Evolutionary conservation across 1,140 invertebrate genomes (phyloP), one percentile per base, ranked within the genome.

Genomic region (Drosophila parabipectinata): DNA sequence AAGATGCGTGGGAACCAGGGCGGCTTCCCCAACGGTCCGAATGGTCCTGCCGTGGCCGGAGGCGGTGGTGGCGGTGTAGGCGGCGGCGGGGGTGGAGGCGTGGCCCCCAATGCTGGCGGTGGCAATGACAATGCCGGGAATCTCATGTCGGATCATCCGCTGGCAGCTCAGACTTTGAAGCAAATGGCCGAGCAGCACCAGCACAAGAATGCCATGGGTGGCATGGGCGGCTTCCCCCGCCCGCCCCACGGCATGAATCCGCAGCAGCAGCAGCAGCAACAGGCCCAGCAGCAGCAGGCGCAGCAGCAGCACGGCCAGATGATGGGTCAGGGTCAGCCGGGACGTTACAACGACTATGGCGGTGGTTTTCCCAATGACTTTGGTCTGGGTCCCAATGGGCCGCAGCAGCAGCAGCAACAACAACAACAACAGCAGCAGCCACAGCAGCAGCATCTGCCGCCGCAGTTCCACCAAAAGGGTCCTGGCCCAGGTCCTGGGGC

Each of bases 141-240:
- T 24, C 61, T 85, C 56, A 94, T 82, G 94, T 93, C 76, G 92
- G 96, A 96, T 83, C 93, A 96, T 90, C 97, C 96, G 57, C 96
- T 97, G 6, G 97, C 97, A 1, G 97, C 98, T 3, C 97, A 98
- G 92, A 98, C 97, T 0, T 93, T 98, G 9, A 98, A 98, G 91
- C 97, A 98, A 81, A 98, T 98, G 97, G 98, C 98, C 4, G 97
- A 98, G 88, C 97, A 98, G 90, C 98, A 98, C 91, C 97, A 98
- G 92, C 97, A 97, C 92, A 97, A 97, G 91, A 95, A 94, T 64
- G 94, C 94, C 71, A 93, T 94, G 84, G 93, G 93, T 12, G 93
- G 93, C 32, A 92, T 94, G 84, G 82, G 76, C 8, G 87, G 79
- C 5, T 92, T 91, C 26, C 89, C 90, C 0, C 80, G 91, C 3